A percentile compares a stretch with the other conserved stretches of the same genome.
phyloP scores from a whole-genome alignment of 1,140 invertebrate genomes.

The Pinna nobilis region DNA sequence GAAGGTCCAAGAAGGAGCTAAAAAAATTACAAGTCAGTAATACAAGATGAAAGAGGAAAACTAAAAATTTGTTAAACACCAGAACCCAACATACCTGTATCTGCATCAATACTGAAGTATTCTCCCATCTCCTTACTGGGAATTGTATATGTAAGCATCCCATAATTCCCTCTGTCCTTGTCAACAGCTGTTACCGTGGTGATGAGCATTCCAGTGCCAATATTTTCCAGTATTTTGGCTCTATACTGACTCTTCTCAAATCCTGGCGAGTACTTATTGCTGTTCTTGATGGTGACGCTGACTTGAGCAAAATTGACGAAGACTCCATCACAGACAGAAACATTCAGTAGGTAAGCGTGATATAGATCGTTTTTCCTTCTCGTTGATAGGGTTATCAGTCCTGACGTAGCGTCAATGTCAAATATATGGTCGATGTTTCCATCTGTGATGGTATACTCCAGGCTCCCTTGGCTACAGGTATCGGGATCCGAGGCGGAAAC shows the following conservation, averaged over 20 bases:
- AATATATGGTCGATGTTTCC: slow-evolving; percentile 91
- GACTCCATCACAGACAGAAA: slow-evolving; percentile 73
- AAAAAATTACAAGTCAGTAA: no score
- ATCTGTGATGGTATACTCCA: slow-evolving; percentile 88
- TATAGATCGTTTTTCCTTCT: slow-evolving; percentile 81
- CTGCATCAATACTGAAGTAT: slow-evolving; percentile 86
- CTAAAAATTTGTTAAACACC: neutral
- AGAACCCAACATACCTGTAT: slow-evolving; percentile 74
- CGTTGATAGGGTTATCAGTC: slow-evolving; percentile 81
- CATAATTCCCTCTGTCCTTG: slow-evolving; percentile 87
- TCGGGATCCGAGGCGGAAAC: slow-evolving; percentile 92
- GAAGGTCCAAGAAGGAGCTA: no score
- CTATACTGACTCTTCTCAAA: slow-evolving; percentile 86
- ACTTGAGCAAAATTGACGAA: slow-evolving; percentile 75
- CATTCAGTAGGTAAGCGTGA: slow-evolving; percentile 71
- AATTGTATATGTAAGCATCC: slow-evolving; percentile 86
- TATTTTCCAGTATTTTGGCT: slow-evolving; percentile 76
- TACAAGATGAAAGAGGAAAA: no score
- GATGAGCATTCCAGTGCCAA: slow-evolving; percentile 71
- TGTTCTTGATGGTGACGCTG: slow-evolving; percentile 83
- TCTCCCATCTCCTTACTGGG: slow-evolving; percentile 85
- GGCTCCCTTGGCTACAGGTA: slow-evolving; percentile 82
- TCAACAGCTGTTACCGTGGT: slow-evolving; percentile 82
- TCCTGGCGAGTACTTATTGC: slow-evolving; percentile 86
- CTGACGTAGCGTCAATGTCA: slow-evolving; percentile 83